Conservation (phyloP, 2,797 vertebrate genomes). For the Scarus forsteni region DNA sequence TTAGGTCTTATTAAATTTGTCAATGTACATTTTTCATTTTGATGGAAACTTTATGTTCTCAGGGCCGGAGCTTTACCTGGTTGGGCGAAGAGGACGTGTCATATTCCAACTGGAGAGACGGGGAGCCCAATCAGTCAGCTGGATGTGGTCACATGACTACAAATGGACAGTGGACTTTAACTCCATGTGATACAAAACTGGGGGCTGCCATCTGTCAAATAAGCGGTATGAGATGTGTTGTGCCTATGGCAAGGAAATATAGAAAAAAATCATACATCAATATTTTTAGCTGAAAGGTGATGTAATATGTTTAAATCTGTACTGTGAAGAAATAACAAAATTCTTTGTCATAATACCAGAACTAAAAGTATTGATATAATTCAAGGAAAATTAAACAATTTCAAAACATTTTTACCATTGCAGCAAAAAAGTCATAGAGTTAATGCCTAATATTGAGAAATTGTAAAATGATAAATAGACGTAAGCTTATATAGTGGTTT, state of each 20-base stretch:
- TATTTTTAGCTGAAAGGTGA: too few species aligned
- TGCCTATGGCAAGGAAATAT: neutral
- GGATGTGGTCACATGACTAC: slow-evolving; percentile 92
- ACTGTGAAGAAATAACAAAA: too few species aligned
- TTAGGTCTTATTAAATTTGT: neutral
- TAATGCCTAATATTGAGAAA: too few species aligned
- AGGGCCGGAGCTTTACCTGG: slow-evolving; percentile 92
- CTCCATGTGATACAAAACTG: slow-evolving; percentile 88
- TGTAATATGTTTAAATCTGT: too few species aligned
- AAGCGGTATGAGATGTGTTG: slow-evolving; percentile 78
- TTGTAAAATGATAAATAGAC: too few species aligned
- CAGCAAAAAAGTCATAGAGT: too few species aligned
- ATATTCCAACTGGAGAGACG: slow-evolving; percentile 91
- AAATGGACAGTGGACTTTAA: slow-evolving; percentile 89
- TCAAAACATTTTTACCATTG: too few species aligned
- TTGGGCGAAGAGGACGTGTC: slow-evolving; percentile 85
- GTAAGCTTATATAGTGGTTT: too few species aligned
- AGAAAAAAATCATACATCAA: too few species aligned
- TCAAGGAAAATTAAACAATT: too few species aligned
- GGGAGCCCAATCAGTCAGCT: slow-evolving; percentile 86
- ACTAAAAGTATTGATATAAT: too few species aligned
- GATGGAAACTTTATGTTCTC: slow-evolving; percentile 12
- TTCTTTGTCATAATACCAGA: too few species aligned
- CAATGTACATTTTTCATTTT: neutral
- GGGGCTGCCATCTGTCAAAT: slow-evolving; percentile 91